phyloP scores from a whole-genome alignment of 2,113 vertebrate species.

The Boulengeromyrus knoepffleri region DNA sequence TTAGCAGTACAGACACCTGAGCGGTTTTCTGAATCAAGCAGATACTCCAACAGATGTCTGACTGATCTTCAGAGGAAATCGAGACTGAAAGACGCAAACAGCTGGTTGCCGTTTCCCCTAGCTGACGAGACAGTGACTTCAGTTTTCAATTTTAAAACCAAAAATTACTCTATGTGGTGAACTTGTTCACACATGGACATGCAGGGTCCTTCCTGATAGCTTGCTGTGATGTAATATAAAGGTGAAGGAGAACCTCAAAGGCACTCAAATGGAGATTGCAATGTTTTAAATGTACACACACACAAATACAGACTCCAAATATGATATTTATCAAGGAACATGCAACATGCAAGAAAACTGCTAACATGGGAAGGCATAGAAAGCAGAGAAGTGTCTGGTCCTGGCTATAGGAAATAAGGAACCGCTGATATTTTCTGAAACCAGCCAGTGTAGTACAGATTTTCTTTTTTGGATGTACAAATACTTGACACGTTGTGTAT shows the following conservation, averaged over 20 bases:
- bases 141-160: not conserved
- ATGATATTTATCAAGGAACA: not conserved
- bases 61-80: not conserved
- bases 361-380: not conserved
- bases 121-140: not conserved
- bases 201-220: not conserved
- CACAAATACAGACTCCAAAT: not conserved
- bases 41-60: not conserved
- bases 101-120: not conserved
- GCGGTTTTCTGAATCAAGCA: not conserved
- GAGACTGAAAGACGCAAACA: not conserved
- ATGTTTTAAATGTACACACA: not conserved
- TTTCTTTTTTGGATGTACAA: not conserved
- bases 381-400: not conserved
- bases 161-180: not conserved
- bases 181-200: not conserved
- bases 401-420: not conserved
- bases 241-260: not conserved
- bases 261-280: not conserved
- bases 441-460: not conserved
- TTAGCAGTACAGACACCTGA: not conserved
- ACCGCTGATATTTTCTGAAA: not conserved
- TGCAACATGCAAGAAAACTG: not conserved
- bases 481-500: not conserved
- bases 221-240: not conserved